Evolutionary conservation across 2,113 vertebrate species (phyloP).

Genomic region (Chrysochloris asiatica): DNA sequence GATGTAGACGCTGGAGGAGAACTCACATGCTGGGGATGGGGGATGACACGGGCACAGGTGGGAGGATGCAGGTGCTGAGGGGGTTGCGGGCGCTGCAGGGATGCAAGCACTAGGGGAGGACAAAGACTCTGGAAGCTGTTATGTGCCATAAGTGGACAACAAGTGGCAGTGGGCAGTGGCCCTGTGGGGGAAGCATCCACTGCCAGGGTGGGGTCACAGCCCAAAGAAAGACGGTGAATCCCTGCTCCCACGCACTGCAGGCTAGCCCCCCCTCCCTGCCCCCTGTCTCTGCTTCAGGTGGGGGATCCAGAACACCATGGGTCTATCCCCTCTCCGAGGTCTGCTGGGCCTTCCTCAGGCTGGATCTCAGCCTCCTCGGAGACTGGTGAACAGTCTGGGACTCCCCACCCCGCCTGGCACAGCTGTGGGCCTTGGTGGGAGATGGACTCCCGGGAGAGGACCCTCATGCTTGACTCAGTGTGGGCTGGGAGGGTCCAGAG

Average conservation of each 20-base stretch:
- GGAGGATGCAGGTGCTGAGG: too few species aligned
- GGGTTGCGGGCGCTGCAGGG: too few species aligned
- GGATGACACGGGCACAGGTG: too few species aligned
- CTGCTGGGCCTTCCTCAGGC: accelerated
- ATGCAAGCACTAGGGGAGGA: too few species aligned
- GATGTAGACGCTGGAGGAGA: too few species aligned
- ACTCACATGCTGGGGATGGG: too few species aligned
- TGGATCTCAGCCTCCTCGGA: too few species aligned
- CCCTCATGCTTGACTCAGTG: not conserved
- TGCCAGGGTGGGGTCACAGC: not conserved
- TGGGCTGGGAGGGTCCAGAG: not conserved
- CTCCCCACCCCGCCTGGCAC: not conserved
- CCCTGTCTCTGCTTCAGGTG: not conserved
- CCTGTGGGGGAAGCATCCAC: too few species aligned
- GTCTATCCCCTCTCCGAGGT: too few species aligned
- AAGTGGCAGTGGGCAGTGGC: not conserved
- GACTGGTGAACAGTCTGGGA: too few species aligned
- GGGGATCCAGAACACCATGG: too few species aligned
- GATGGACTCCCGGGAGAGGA: not conserved
- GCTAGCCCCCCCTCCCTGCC: too few species aligned
- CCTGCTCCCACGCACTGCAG: not conserved
- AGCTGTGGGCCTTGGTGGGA: not conserved
- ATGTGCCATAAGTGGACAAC: accelerated
- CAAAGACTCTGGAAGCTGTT: not conserved
- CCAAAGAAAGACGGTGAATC: accelerated